Conservation (phyloP, 2,113 vertebrate genomes). For the Thermophis baileyi region DNA sequence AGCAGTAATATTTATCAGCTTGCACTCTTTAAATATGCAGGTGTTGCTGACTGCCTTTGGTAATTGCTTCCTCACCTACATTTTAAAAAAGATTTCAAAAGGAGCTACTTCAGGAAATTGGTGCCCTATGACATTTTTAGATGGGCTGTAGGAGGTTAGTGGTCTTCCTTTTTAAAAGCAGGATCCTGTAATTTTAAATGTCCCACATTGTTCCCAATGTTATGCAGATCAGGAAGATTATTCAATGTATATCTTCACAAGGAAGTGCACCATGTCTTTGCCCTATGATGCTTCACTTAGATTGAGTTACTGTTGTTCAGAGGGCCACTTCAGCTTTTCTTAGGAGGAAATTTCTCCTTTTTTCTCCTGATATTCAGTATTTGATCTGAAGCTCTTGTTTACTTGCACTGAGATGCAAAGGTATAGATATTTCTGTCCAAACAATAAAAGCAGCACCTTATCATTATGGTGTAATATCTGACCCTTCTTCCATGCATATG, state of each 20-base stretch:
- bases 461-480: not conserved
- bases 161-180: not conserved
- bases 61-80: not conserved
- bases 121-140: not conserved
- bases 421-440: not conserved
- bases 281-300: not conserved
- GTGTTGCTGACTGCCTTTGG: not conserved
- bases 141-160: not conserved
- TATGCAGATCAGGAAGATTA: not conserved
- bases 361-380: not conserved
- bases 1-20: not conserved
- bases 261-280: not conserved
- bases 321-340: not conserved
- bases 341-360: not conserved
- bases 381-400: not conserved
- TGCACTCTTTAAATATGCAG: not conserved
- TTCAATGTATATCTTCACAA: not conserved
- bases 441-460: not conserved
- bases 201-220: not conserved
- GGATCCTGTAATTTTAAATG: not conserved
- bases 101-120: not conserved
- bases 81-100: not conserved
- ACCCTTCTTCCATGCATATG: not conserved
- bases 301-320: not conserved
- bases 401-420: not conserved